Conservation (phyloP, 2,797 vertebrate genomes). For the Hybognathus amarus region DNA sequence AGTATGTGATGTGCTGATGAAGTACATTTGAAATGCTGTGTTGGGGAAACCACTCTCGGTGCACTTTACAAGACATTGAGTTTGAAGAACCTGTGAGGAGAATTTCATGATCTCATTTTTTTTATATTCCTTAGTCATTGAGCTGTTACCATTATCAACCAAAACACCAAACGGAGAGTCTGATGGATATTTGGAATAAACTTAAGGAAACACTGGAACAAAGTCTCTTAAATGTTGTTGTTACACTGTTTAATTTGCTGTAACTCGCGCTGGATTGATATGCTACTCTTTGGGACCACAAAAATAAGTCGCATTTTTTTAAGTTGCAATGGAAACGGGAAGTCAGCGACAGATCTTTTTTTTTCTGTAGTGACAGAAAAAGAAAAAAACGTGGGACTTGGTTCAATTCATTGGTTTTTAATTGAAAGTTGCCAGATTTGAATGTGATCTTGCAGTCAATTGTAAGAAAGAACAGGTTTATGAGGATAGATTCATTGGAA, state of each 20-base stretch:
- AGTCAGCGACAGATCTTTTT: not conserved
- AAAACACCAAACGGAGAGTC: not conserved
- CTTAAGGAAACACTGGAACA: not conserved
- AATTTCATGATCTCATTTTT: not conserved
- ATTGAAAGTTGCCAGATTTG: not conserved
- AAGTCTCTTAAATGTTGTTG: no score
- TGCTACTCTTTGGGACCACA: no score
- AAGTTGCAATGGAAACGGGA: not conserved
- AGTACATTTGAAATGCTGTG: not conserved
- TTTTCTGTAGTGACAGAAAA: not conserved
- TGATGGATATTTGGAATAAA: constrained; percentile 8
- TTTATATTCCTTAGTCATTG: not conserved
- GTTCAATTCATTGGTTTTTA: not conserved
- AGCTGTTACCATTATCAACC: not conserved
- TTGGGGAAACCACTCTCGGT: not conserved
- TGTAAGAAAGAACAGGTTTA: not conserved
- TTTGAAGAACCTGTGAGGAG: not conserved
- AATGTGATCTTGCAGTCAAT: not conserved
- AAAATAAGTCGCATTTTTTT: no score
- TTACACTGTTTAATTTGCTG: not conserved
- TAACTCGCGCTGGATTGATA: not conserved
- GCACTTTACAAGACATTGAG: constrained; percentile 4
- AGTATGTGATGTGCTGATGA: not conserved
- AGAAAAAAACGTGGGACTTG: not conserved
- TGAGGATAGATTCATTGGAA: no score